Evolutionary conservation across 1,140 invertebrate genomes (phyloP).

Genomic region (Pseudomyrmex sp.): DNA sequence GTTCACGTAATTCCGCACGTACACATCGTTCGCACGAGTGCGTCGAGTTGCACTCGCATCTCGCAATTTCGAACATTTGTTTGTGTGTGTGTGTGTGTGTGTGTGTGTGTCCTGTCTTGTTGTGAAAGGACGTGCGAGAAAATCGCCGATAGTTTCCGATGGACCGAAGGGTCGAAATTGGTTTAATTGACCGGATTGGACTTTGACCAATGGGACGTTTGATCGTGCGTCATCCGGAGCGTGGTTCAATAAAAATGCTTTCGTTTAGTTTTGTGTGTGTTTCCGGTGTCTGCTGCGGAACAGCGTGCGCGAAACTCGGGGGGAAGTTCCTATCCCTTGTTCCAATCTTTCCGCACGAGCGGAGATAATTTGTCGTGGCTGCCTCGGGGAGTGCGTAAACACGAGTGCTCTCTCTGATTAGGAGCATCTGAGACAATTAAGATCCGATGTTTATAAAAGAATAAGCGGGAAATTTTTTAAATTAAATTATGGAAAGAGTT

Average conservation of each 20-base stretch:
- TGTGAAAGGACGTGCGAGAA: slow-evolving; percentile 39
- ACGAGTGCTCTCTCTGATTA: neutral
- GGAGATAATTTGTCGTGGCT: slow-evolving; percentile 17
- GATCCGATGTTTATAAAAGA: too few relatives aligned
- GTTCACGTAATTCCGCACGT: slow-evolving; percentile 48
- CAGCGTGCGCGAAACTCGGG: slow-evolving; percentile 48
- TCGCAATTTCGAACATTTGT: neutral
- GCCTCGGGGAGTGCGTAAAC: slow-evolving; percentile 6
- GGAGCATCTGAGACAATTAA: too few relatives aligned
- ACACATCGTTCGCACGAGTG: slow-evolving; percentile 28
- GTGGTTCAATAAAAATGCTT: slow-evolving; percentile 63
- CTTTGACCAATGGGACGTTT: slow-evolving; percentile 54
- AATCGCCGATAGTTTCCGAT: slow-evolving; percentile 48
- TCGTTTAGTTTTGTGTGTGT: slow-evolving; percentile 64
- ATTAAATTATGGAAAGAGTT: too few relatives aligned
- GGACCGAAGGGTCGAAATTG: slow-evolving; percentile 72
- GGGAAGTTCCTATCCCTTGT: slow-evolving; percentile 18
- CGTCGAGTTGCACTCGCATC: slow-evolving; percentile 15
- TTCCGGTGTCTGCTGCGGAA: neutral
- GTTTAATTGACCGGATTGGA: slow-evolving; percentile 76
- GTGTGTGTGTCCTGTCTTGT: neutral
- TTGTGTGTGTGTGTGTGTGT: neutral
- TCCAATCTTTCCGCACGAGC: neutral
- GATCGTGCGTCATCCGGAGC: slow-evolving; percentile 54
- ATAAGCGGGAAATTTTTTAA: too few relatives aligned